Evolutionary conservation across 2,113 vertebrate genomes (phyloP).

Genomic region (Calidris pugnax): DNA sequence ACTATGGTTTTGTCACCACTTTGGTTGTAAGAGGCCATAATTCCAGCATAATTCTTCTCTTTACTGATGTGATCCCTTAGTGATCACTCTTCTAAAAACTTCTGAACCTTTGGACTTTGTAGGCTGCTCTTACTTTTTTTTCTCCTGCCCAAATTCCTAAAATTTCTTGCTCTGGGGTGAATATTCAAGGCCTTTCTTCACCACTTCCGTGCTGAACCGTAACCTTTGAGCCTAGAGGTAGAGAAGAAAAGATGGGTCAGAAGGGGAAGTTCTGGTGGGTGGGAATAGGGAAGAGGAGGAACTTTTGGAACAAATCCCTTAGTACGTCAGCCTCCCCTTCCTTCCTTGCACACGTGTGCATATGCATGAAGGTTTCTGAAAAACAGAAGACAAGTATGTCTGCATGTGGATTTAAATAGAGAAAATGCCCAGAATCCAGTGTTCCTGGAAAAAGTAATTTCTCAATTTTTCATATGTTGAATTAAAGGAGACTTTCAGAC

Average conservation of each 20-base stretch:
- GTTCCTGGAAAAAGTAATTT: neutral
- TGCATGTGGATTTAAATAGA: neutral
- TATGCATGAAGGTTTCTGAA: rapidly evolving
- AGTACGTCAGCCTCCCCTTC: neutral
- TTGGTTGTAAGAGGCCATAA: neutral
- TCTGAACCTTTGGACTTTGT: neutral
- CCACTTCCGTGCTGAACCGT: neutral
- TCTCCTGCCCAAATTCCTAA: neutral
- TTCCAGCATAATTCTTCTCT: neutral
- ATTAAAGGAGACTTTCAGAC: neutral
- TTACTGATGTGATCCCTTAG: neutral
- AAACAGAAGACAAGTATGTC: neutral
- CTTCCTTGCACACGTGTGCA: neutral
- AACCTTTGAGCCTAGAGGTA: neutral
- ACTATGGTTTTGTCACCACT: neutral
- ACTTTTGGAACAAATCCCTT: neutral
- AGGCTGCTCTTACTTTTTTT: neutral
- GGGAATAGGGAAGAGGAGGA: neutral
- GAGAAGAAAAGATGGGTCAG: neutral
- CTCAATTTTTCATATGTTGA: neutral
- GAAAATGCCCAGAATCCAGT: neutral
- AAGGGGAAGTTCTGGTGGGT: neutral
- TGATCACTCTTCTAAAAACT: neutral
- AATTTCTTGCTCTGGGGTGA: neutral
- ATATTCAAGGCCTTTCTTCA: neutral